Evolutionary conservation across 2,113 vertebrate genomes (phyloP).

Genomic region (Laticauda colubrina): DNA sequence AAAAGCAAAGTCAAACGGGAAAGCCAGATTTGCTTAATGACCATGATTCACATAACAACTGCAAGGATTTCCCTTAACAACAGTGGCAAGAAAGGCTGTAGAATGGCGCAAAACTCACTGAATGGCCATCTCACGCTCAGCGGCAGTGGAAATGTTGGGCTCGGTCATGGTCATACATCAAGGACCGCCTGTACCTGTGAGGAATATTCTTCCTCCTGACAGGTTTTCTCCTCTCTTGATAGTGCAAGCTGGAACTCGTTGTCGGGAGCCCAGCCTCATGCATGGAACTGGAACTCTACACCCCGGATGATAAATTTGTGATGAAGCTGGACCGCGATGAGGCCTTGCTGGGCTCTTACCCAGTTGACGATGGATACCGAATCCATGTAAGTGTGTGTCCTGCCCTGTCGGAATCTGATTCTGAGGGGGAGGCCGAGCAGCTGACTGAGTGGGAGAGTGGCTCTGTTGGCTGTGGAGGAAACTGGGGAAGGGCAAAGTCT

Average conservation of each 20-base stretch:
- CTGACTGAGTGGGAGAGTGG: too few species aligned
- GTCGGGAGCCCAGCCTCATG: conserved; percentile 75
- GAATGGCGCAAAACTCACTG: background rate
- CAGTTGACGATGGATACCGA: conserved; percentile 83
- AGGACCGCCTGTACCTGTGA: background rate
- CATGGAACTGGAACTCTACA: conserved; percentile 86
- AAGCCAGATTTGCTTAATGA: background rate
- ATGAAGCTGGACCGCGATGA: conserved; percentile 82
- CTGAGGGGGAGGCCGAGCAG: too few species aligned
- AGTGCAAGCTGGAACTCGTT: conserved; percentile 86
- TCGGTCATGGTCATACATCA: background rate
- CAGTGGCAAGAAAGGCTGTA: too few species aligned
- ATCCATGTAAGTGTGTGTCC: conserved; percentile 75
- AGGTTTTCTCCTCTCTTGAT: background rate
- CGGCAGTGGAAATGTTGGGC: background rate
- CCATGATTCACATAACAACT: background rate
- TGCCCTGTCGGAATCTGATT: too few species aligned
- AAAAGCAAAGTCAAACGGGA: background rate
- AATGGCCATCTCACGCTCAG: background rate
- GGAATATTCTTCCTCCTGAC: background rate
- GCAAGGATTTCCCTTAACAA: background rate
- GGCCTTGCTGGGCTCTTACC: conserved; percentile 84
- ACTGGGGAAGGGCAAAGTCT: too few species aligned
- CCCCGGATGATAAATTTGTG: conserved; percentile 72
- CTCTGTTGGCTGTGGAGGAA: too few species aligned